Conservation (phyloP, 64 coral and sea anemone genomes). For the Actinia equina region DNA sequence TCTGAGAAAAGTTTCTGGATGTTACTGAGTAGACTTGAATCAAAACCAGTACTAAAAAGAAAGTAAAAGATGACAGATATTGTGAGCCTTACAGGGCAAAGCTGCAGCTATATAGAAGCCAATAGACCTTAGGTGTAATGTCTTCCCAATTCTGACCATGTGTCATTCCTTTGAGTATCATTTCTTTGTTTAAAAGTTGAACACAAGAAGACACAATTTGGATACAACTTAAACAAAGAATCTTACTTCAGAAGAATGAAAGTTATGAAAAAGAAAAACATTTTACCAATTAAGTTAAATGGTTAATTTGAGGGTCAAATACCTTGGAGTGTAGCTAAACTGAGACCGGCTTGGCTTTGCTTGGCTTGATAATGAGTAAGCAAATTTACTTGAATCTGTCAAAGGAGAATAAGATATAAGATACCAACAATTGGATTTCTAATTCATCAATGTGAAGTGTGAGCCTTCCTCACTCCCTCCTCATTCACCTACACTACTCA, state of each 20-base stretch:
- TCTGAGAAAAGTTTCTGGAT: slow-evolving; percentile 97
- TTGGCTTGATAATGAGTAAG: slow-evolving; percentile 64
- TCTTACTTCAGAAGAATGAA: no score
- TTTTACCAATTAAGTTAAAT: no score
- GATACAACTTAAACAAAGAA: no score
- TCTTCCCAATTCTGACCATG: no score
- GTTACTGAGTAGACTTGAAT: slow-evolving; percentile 90
- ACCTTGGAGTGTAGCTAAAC: slow-evolving; percentile 87
- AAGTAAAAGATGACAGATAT: not conserved
- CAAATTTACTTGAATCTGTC: slow-evolving; percentile 95
- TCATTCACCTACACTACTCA: no score
- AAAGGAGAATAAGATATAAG: not conserved
- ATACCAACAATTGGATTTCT: not conserved
- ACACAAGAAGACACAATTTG: no score
- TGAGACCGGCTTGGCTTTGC: slow-evolving; percentile 70
- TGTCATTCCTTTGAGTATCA: no score
- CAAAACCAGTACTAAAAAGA: slow-evolving; percentile 64
- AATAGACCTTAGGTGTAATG: no score
- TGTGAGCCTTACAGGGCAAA: not conserved
- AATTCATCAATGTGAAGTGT: slow-evolving; percentile 47
- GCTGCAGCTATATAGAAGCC: not conserved
- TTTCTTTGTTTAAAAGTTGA: no score
- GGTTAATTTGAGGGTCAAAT: not conserved
- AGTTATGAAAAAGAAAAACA: no score
- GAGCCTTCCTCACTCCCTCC: slow-evolving; percentile 81